Evolutionary conservation across 2,888 invertebrate genomes (phyloP), one percentile per base, ranked within the genome.

Genomic region (Nasonia oneida): DNA sequence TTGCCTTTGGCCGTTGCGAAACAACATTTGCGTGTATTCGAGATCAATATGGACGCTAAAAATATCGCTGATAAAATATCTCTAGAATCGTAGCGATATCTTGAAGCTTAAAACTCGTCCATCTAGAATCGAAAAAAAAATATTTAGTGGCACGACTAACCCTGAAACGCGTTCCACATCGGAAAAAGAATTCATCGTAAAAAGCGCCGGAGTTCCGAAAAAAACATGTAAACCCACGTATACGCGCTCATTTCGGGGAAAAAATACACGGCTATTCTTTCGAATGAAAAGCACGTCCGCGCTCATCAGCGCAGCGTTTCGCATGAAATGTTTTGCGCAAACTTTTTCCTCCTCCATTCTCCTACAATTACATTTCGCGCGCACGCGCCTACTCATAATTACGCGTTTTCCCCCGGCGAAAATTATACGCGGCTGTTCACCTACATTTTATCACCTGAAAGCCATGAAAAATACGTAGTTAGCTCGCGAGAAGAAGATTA

Each of bases 261-360:
- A 61, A n/a, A 18, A 61, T 61, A 61, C n/a, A 61, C 8, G 8
- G 23, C 57, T n/a, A n/a, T 67, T 67, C 15, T 33, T 67, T n/a
- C 33, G 23, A 67, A 67, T 67, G 67, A 33, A 67, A 67, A 67
- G 29, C 33, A 67, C 33, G 67, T 29, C 33, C 67, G 29, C 67
- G 3, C 33, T 61, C 57, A 61, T 61, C 57, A 61, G 57, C 23
- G 5, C 33, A 29, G 67, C 33, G 29, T 12, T 67, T 33, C 33
- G 29, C 23, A 67, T 10, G 57, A 67, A 67, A 67, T 67, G 67
- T 67, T 67, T 12, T 67, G 33, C 67, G 33, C 29, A 67, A 67
- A 67, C 29, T 67, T 67, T 67, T 67, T 67, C 33, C 29, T 67
- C 33, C 14, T 29, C 33, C 33, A 61, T 67, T 29, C 23, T 33